A percentile compares a stretch with the other conserved stretches of the same genome.
These are phyloP conservation scores for Hippocampus barbouri DNA, from an alignment of 2,113 vertebrate genomes.

Conservation along the genomic window DNA sequence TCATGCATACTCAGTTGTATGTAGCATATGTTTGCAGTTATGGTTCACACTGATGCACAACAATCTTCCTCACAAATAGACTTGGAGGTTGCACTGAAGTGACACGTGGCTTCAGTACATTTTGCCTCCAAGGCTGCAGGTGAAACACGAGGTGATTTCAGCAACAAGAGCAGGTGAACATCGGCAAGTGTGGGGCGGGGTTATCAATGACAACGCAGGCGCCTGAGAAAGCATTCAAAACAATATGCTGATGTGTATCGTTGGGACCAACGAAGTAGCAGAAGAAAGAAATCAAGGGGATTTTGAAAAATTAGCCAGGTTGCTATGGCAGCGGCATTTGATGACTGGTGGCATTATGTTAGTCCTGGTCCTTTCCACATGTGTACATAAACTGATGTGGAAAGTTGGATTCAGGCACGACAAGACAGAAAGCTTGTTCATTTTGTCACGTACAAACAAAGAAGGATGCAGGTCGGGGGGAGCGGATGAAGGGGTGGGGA, in stretches of 20 bases:
- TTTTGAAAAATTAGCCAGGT: slow-evolving; percentile 23
- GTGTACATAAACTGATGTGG: slow-evolving; percentile 61
- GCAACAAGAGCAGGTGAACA: slow-evolving; percentile 50
- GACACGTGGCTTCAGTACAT: slow-evolving; percentile 26
- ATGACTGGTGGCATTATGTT: slow-evolving; percentile 41
- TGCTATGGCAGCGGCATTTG: slow-evolving; percentile 50
- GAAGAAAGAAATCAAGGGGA: neutral
- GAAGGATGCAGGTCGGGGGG: slow-evolving; percentile 48
- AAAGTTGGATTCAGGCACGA: slow-evolving; percentile 39
- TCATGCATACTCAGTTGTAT: slow-evolving; percentile 51
- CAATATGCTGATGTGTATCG: slow-evolving; percentile 40
- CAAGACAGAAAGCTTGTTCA: slow-evolving; percentile 49
- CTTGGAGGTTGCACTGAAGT: slow-evolving; percentile 31
- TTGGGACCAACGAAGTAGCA: slow-evolving; percentile 34
- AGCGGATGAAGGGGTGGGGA: slow-evolving; percentile 65
- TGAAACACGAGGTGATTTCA: slow-evolving; percentile 51
- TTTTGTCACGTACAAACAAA: slow-evolving; percentile 34
- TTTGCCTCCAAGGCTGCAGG: slow-evolving; percentile 31
- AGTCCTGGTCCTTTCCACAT: slow-evolving; percentile 55
- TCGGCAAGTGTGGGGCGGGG: slow-evolving; percentile 48
- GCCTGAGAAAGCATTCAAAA: slow-evolving; percentile 59
- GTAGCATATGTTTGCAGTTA: slow-evolving; percentile 1
- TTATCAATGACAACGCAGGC: slow-evolving; percentile 55
- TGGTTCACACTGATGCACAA: slow-evolving; percentile 17
- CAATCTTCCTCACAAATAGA: slow-evolving; percentile 15